These are phyloP conservation scores for Helobdella robusta DNA, from an alignment of 2,888 invertebrate genomes.

Conservation along the genomic window DNA sequence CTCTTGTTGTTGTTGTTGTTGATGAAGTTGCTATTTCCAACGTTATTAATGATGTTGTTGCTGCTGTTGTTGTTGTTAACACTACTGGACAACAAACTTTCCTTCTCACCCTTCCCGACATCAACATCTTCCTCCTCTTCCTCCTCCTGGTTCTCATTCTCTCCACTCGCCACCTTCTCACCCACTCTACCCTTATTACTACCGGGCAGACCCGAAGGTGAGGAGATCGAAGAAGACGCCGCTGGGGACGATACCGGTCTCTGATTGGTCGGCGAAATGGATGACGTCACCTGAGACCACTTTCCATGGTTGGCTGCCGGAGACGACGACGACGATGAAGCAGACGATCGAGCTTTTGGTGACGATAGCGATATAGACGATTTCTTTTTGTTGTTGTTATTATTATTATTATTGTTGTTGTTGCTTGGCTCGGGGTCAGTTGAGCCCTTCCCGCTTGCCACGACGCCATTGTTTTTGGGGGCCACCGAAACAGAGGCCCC, in stretches of 20 bases:
- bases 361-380: background rate
- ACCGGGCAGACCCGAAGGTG: background rate
- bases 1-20: background rate
- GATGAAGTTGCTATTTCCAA: background rate
- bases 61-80: background rate
- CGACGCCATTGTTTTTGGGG: too few relatives aligned
- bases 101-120: background rate
- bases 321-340: background rate
- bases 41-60: too few relatives aligned
- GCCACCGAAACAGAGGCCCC: too few relatives aligned
- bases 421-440: too few relatives aligned
- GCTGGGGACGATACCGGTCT: background rate
- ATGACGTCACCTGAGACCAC: background rate
- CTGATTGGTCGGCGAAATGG: background rate
- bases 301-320: background rate
- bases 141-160: background rate
- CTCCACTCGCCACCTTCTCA: background rate
- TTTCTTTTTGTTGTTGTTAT: too few relatives aligned
- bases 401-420: background rate
- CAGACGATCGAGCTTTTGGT: background rate
- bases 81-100: background rate
- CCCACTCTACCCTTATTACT: background rate
- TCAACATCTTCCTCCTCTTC: background rate
- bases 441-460: too few relatives aligned
- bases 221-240: background rate